Base-by-base conservation (phyloP, 1,140 invertebrate species). In the Oppia nitens region DNA sequence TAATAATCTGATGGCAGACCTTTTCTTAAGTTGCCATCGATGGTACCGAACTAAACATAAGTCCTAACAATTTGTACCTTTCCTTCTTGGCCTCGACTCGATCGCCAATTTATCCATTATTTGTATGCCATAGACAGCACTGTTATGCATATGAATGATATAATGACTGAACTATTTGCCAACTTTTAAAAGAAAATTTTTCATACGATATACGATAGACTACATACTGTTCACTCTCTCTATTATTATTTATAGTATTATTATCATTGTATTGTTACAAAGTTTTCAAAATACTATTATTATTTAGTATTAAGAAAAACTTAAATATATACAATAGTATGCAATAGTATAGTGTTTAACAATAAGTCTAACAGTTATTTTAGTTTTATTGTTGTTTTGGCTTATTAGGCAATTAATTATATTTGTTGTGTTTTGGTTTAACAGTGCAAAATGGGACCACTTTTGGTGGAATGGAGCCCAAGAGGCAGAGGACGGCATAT, bases 401-500 rank as follows among this genome's bases (percentile, higher is more conserved):
- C n/a, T n/a, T n/a, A n/a, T n/a, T n/a, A n/a, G n/a, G n/a, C n/a
- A n/a, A n/a, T n/a, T n/a, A n/a, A n/a, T n/a, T n/a, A n/a, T n/a
- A n/a, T n/a, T n/a, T n/a, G 2, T 40, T 49, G 3, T n/a, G 11
- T 6, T 4, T 23, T 11, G 17, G 6, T 40, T 40, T 6, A 26
- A 47, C 25, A 26, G 48, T 61, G 21, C 54, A 61, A 56, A 59
- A 62, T 62, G 56, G 57, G 6, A 60, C 20, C 53, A 62, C 53
- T 54, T 60, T 62, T 23, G 50, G 26, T 21, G 57, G 57, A 25
- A 55, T 60, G 52, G 92, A 97, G 68, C 88, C 90, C 32, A 96
- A 96, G 72, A 77, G 92, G 62, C 90, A 94, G 72, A 78, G 91
- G 62, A 94, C 90, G 53, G 90, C 90, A 53, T 95, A 95, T 77